These are phyloP conservation scores for Darevskia mixta DNA, from an alignment of 2,797 vertebrate genomes.

Conservation along the genomic window DNA sequence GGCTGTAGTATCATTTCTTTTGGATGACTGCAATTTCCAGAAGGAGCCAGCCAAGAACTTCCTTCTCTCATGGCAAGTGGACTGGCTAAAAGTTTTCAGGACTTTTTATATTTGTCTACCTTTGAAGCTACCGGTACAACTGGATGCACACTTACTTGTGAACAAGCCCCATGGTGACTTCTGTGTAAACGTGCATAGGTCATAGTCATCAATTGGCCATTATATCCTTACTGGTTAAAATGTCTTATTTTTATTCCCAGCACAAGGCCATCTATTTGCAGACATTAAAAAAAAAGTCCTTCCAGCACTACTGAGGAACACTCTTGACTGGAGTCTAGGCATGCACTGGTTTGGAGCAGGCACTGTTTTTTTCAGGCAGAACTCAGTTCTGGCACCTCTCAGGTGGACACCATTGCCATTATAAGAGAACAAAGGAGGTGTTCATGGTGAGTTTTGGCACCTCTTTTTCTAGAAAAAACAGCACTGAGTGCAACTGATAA, in stretches of 20 bases:
- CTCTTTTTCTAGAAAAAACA: too few species aligned
- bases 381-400: too few species aligned
- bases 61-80: background rate
- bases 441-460: too few species aligned
- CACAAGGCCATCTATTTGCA: background rate
- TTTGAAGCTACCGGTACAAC: background rate
- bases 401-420: too few species aligned
- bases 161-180: background rate
- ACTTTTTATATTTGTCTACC: background rate
- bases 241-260: background rate
- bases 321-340: background rate
- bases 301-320: background rate
- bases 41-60: background rate
- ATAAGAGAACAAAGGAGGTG: too few species aligned
- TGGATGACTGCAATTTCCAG: background rate
- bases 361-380: too few species aligned
- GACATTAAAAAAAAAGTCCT: too few species aligned
- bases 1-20: background rate
- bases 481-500: too few species aligned
- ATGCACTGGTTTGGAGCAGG: background rate
- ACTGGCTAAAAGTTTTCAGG: background rate
- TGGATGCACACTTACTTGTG: background rate
- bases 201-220: background rate
- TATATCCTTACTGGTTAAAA: background rate
- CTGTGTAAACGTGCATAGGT: background rate